A percentile compares a stretch with the other conserved stretches of the same genome.
Conservation (phyloP, 1,140 invertebrate genomes). For the Papilio machaon region DNA sequence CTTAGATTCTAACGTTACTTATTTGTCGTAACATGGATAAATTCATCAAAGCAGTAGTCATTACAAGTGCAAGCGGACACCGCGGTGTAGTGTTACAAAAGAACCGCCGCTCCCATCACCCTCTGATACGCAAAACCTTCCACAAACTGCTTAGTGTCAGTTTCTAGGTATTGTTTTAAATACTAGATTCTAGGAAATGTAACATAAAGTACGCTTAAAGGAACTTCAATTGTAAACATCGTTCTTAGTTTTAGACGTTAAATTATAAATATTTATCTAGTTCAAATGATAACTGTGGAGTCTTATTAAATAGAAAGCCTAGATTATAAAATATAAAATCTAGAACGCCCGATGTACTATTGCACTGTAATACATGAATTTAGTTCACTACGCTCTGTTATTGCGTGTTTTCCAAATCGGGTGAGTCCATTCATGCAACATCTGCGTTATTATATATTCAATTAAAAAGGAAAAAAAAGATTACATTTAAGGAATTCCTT, state of each 20-base stretch:
- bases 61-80: conserved; percentile 39
- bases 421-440: background rate
- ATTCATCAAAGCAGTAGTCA: background rate
- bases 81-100: conserved; percentile 52
- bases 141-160: conserved; percentile 15
- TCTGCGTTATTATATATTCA: background rate
- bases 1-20: background rate
- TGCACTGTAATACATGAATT: background rate
- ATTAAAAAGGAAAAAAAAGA: background rate
- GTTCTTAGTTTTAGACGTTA: background rate
- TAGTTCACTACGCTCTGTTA: background rate
- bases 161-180: conserved; percentile 30
- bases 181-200: conserved; percentile 25
- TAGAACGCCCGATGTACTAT: too few relatives aligned
- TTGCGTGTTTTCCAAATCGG: background rate
- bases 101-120: conserved; percentile 38
- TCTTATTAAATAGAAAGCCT: background rate
- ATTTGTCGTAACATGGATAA: background rate
- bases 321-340: too few relatives aligned
- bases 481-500: conserved; percentile 3
- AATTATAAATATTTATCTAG: background rate
- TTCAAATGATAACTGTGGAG: background rate
- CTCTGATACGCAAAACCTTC: conserved; percentile 31
- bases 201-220: background rate
- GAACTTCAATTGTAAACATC: background rate